Evolutionary conservation across 2,113 vertebrate genomes (phyloP).

Genomic region (Sclerurus mexicanus): DNA sequence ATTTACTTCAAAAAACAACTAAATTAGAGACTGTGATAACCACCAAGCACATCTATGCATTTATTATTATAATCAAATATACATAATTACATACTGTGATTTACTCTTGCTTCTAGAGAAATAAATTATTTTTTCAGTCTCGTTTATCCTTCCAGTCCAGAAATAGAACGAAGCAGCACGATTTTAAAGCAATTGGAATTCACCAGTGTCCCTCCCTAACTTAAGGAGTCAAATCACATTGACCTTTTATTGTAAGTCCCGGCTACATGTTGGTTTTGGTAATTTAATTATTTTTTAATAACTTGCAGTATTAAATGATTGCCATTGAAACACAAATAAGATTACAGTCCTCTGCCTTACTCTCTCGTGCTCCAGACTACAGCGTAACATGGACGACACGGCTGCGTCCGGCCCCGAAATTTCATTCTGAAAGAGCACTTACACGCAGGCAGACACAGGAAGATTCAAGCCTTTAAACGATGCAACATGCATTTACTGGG

Average conservation of each 20-base stretch:
- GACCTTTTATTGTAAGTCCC: slow-evolving; percentile 47
- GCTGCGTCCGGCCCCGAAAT: not conserved
- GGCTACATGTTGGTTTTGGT: slow-evolving; percentile 54
- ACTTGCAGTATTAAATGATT: slow-evolving; percentile 65
- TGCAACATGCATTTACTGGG: not conserved
- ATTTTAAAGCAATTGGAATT: slow-evolving; percentile 26
- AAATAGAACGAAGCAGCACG: not conserved
- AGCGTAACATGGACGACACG: not conserved
- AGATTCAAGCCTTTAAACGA: not conserved
- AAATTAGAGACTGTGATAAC: slow-evolving; percentile 64
- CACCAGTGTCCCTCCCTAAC: slow-evolving; percentile 24
- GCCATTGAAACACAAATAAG: slow-evolving; percentile 61
- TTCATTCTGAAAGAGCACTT: slow-evolving; percentile 26
- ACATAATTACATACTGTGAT: slow-evolving; percentile 66
- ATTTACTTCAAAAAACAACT: slow-evolving; percentile 62
- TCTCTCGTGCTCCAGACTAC: slow-evolving; percentile 25
- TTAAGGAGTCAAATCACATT: slow-evolving; percentile 36
- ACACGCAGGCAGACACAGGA: not conserved
- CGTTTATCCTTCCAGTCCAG: slow-evolving; percentile 21
- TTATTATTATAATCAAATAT: slow-evolving; percentile 68
- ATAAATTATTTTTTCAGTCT: slow-evolving; percentile 50
- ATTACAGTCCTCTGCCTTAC: slow-evolving; percentile 21
- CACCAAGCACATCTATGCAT: slow-evolving; percentile 57
- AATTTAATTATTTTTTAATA: slow-evolving; percentile 71
- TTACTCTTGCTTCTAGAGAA: slow-evolving; percentile 67